Evolutionary conservation across 2,888 invertebrate species (phyloP).

Genomic region (Reticulitermes lucifugus): DNA sequence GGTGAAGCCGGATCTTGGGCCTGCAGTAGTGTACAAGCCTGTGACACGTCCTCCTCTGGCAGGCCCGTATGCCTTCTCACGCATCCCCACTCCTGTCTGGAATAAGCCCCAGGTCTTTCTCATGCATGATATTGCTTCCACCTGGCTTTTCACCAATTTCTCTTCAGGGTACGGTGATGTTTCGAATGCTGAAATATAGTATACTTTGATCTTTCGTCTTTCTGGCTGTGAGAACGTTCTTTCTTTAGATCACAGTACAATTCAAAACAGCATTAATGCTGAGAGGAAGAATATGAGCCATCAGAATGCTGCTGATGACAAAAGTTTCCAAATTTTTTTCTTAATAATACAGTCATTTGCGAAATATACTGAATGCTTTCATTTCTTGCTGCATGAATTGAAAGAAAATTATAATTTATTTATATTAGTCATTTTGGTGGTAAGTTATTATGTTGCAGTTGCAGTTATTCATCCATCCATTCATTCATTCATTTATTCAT

Average conservation of each 20-base stretch:
- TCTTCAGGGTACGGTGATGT: conserved; percentile 76
- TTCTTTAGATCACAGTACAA: neutral
- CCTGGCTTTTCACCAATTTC: conserved; percentile 88
- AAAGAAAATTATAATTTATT: no score
- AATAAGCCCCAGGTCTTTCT: conserved; percentile 84
- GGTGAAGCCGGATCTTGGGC: conserved; percentile 66
- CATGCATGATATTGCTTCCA: conserved; percentile 76
- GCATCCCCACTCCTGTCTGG: conserved; percentile 84
- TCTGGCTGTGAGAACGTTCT: neutral
- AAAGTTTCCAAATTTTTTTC: no score
- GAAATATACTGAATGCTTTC: no score
- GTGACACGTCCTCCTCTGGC: conserved; percentile 79
- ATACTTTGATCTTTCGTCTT: neutral
- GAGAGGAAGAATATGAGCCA: neutral
- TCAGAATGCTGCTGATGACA: no score
- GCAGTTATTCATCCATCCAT: no score
- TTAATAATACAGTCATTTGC: no score
- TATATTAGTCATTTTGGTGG: no score
- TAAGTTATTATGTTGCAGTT: no score
- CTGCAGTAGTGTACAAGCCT: conserved; percentile 63
- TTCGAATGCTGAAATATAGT: neutral
- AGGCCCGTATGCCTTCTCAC: conserved; percentile 91
- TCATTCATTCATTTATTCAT: no score
- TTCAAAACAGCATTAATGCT: neutral
- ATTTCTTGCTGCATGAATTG: no score